phyloP scores from a whole-genome alignment of 2,797 vertebrate genomes.

The Nannoperca obscura region DNA sequence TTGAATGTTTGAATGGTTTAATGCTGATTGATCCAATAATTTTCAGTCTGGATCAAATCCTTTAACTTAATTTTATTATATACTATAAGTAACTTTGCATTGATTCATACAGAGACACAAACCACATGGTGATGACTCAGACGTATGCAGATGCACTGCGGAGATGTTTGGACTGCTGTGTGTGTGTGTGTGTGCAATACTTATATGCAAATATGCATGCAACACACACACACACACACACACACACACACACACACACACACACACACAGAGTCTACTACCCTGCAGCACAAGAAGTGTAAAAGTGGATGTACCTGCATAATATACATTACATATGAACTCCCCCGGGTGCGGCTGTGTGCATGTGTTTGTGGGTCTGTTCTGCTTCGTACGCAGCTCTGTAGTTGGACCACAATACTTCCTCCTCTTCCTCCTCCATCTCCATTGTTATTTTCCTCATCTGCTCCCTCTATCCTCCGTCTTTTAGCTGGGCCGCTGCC shows the following conservation, averaged over 20 bases:
- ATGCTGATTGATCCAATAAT: not conserved
- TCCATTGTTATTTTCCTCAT: not conserved
- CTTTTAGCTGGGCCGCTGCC: not conserved
- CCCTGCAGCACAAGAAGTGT: not conserved
- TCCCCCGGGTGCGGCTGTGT: slow-evolving; percentile 3
- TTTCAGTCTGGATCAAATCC: too few relatives aligned
- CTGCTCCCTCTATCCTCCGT: not conserved
- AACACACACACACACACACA: too few relatives aligned
- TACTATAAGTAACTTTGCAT: not conserved
- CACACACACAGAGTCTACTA: not conserved
- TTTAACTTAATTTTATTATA: not conserved
- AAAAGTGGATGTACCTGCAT: not conserved
- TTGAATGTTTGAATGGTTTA: too few relatives aligned
- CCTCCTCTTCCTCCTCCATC: not conserved
- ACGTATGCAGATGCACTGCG: slow-evolving; percentile 11
- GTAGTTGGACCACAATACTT: not conserved
- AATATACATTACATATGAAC: slow-evolving; percentile 12
- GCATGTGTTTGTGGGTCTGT: slow-evolving; percentile 9
- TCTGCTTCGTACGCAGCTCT: slow-evolving; percentile 39
- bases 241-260: not conserved
- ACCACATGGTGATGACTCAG: slow-evolving; percentile 23
- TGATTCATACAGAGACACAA: slow-evolving; percentile 29
- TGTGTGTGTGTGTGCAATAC: slow-evolving; percentile 22
- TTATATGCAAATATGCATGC: slow-evolving; percentile 25
- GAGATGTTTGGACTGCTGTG: slow-evolving; percentile 15